Base-by-base conservation (phyloP, 2,888 invertebrate species). In the Charanyca ferruginea region DNA sequence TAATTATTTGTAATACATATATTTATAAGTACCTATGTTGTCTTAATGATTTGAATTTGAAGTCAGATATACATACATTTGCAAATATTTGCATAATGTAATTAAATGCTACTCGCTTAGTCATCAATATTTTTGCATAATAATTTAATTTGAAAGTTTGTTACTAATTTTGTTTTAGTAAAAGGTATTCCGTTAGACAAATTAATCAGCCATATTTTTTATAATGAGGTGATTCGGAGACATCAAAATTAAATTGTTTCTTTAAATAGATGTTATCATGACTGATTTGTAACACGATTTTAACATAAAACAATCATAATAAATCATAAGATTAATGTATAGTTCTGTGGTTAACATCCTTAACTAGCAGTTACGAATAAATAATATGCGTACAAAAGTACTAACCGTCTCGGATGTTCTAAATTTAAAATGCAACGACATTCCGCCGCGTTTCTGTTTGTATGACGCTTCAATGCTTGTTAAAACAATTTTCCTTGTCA, bases 361-460 rank as follows among this genome's bases (percentile, higher is more conserved):
- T 81, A 71, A 47, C 52, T 20, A 41, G 58, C 59, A 66, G 72
- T 65, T 72, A 79, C 80, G 77, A 84, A 79, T 80, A 76, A 79
- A 79, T 81, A 81, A 83, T 79, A 79, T 66, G 83, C 71, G 81
- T 77, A 79, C 80, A 70, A 68, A 80, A 75, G 81, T 77, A 78
- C 80, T 68, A 69, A 80, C 76, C 81, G 77, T 82, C 82, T 83
- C 80, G 80, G 82, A 80, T 83, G 85, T 83, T 88, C 88, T 89
- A 88, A 86, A 87, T 87, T 83, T 89, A 89, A 83, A 87, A 86
- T 79, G 81, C 85, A 86, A 79, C 83, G 87, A 85, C 86, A 89
- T 86, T 82, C 87, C 84, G 69, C 57, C 74, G 67, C 58, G 77
- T 63, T 78, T 79, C 78, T 71, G 78, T 77, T 69, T 71, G 72